phyloP scores from a whole-genome alignment of 2,797 vertebrate species.

The Huso huso region DNA sequence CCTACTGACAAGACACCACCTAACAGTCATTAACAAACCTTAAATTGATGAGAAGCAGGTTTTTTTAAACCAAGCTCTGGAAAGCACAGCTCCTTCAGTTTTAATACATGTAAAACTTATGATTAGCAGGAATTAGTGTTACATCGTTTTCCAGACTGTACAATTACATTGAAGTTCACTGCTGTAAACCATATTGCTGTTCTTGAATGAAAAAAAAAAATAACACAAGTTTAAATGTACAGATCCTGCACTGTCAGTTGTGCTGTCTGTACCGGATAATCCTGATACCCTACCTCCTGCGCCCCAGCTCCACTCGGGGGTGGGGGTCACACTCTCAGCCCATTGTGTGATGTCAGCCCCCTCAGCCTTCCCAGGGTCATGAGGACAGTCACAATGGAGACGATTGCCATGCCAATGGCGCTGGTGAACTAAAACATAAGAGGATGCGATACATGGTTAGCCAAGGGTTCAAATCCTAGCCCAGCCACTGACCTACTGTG shows the following conservation, averaged over 20 bases:
- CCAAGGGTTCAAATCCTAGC: neutral
- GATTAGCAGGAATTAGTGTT: no score
- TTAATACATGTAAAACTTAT: no score
- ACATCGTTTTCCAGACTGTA: no score
- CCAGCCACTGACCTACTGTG: neutral
- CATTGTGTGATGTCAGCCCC: constrained; percentile 18
- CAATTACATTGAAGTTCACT: no score
- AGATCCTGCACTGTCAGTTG: neutral
- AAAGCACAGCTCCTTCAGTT: no score
- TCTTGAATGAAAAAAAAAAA: no score
- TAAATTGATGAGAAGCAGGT: no score
- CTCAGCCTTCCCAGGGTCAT: constrained; percentile 29
- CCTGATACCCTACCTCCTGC: neutral
- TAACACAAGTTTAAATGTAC: no score
- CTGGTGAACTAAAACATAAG: constrained; percentile 38
- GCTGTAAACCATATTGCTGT: no score
- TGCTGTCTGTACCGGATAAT: neutral
- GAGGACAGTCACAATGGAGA: constrained; percentile 37
- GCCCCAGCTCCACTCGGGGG: neutral
- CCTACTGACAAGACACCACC: no score
- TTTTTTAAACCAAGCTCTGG: no score
- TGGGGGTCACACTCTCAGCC: constrained; percentile 11
- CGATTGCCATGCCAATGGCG: constrained; percentile 36
- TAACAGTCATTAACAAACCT: no score
- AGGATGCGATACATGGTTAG: constrained; percentile 11